Percentiles rank a stretch among this genome's conserved stretches.
These are phyloP conservation scores for Chunga burmeisteri DNA, from an alignment of 2,113 vertebrate species.

Conservation along the genomic window DNA sequence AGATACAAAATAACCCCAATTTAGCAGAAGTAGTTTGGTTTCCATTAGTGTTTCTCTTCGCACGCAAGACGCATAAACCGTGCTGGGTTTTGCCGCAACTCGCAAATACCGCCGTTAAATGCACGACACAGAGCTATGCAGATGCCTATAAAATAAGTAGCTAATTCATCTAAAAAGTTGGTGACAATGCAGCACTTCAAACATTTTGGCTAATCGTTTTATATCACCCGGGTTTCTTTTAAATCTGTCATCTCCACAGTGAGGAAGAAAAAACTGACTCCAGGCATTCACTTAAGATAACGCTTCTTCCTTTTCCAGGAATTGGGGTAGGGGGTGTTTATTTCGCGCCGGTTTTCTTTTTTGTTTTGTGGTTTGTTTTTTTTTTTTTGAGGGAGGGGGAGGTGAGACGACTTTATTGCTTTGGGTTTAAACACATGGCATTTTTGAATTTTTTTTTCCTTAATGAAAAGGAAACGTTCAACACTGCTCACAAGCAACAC, in stretches of 20 bases:
- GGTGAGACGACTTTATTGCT: background rate
- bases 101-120: background rate
- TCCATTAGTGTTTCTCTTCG: constrained; percentile 10
- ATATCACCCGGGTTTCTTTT: background rate
- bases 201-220: constrained; percentile 20
- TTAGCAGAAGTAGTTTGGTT: constrained; percentile 40
- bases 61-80: background rate
- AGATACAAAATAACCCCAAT: constrained; percentile 37
- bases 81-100: background rate
- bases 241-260: background rate
- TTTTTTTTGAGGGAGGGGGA: rapidly evolving
- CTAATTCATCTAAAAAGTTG: constrained; percentile 3
- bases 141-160: background rate
- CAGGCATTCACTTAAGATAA: background rate
- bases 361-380: background rate
- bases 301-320: background rate
- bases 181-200: background rate
- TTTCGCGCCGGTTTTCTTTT: background rate
- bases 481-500: background rate
- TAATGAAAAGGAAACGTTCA: background rate
- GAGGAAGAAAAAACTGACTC: background rate
- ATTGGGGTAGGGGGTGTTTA: background rate
- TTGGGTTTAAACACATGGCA: background rate
- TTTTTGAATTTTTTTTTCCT: background rate
- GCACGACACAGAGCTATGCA: background rate